phyloP scores from a whole-genome alignment of 35 echinoderm and acorn worm species.

The Antedon bifida region DNA sequence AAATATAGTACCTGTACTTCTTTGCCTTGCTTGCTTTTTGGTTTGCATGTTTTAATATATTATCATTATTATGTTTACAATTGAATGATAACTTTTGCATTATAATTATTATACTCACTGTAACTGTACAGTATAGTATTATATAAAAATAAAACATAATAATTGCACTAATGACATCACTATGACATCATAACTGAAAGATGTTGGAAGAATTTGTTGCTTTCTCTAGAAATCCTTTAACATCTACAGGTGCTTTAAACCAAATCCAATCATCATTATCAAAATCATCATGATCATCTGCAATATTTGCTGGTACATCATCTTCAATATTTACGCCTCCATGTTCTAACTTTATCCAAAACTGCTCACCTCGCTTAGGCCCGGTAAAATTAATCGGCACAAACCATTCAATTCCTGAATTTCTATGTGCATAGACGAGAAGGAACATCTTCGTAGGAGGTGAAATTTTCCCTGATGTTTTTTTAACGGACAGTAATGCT shows the following conservation, averaged over 20 bases:
- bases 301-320: background rate
- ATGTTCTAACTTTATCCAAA: conserved; percentile 29
- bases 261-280: conserved; percentile 39
- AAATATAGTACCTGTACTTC: too few relatives aligned
- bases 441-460: conserved; percentile 31
- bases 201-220: background rate
- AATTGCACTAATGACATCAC: background rate
- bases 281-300: background rate
- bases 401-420: conserved; percentile 28
- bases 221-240: conserved; percentile 43
- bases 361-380: conserved; percentile 38
- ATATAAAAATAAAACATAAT: too few relatives aligned
- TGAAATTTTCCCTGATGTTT: background rate
- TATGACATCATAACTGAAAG: background rate
- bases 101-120: too few relatives aligned
- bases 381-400: conserved; percentile 40
- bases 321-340: background rate
- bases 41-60: too few relatives aligned
- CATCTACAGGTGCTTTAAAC: conserved; percentile 36
- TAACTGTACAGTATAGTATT: too few relatives aligned
- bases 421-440: conserved; percentile 37
- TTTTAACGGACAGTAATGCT: conserved; percentile 20
- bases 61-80: too few relatives aligned
- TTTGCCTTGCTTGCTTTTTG: too few relatives aligned
- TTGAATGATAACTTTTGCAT: too few relatives aligned